Conservation (phyloP, 2,888 invertebrate species). For the Drosophila sordidula region DNA sequence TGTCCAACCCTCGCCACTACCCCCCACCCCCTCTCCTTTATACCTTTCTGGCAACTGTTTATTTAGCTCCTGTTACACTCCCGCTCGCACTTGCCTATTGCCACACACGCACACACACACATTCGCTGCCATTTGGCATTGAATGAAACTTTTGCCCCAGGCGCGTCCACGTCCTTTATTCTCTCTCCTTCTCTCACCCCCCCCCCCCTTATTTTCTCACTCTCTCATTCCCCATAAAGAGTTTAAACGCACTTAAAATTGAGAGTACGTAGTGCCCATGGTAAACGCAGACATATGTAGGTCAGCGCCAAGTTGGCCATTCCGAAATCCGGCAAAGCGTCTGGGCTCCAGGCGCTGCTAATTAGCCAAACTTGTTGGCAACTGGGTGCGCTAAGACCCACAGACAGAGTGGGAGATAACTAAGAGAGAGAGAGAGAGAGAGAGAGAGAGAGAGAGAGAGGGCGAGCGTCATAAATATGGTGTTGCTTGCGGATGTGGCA, state of each 20-base stretch:
- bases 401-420: background rate
- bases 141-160: slow-evolving; percentile 48
- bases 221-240: slow-evolving; percentile 40
- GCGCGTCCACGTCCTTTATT: slow-evolving; percentile 9
- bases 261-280: slow-evolving; percentile 2
- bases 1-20: slow-evolving; percentile 17
- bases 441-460: background rate
- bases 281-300: slow-evolving; percentile 37
- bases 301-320: slow-evolving; percentile 44
- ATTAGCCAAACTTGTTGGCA: slow-evolving; percentile 67
- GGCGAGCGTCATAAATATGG: slow-evolving; percentile 44
- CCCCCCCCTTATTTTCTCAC: slow-evolving; percentile 8
- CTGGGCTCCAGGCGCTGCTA: slow-evolving; percentile 62
- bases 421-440: background rate
- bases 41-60: background rate
- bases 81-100: slow-evolving; percentile 1
- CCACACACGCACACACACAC: background rate
- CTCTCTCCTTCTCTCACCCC: background rate
- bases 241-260: slow-evolving; percentile 65
- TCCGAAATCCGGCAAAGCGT: slow-evolving; percentile 43
- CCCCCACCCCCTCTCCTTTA: background rate
- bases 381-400: slow-evolving; percentile 14
- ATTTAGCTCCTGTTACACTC: slow-evolving; percentile 5
- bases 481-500: slow-evolving; percentile 54
- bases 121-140: slow-evolving; percentile 44